Base-by-base conservation (phyloP, 2,113 vertebrate species). In the Natator depressus region DNA sequence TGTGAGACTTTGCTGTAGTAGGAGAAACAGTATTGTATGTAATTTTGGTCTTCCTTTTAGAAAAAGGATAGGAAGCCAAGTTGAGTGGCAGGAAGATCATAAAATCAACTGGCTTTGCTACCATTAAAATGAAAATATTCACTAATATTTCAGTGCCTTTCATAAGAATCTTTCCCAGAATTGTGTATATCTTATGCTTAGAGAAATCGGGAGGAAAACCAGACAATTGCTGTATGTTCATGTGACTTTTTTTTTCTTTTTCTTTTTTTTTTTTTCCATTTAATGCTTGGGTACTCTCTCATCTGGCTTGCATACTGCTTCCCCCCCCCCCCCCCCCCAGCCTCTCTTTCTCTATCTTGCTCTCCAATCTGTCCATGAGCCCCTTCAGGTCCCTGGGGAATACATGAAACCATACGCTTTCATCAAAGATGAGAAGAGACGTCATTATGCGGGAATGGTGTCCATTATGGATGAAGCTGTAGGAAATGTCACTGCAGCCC, bases 321-420 rank as follows among this genome's bases (percentile, higher is more conserved):
- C 42, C 42, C 42, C 42, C 42, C 42, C 42, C 42, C 42, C 42
- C 42, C 42, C 42, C 42, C 42, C 96, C 75, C 97, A 99, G 99
- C 99, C 99, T 42, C 97, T 99, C 22, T 99, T 99, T 97, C 99
- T 99, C 53, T 99, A 99, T 87, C 94, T 99, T 0, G 99, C 99
- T 10, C 97, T 99, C 88, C 99, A 99, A 97, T 98, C 99, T 2
- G 99, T 99, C 57, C 99, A 99, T 2, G 87, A 93, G 1, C 99
- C 99, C 19, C 97, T 99, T 0, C 98, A 99, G 96, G 99, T 99
- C 9, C 99, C 99, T 0, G 97, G 99, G 81, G 98, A 98, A 42
- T 99, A 99, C 83, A 0, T 97, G 80, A 94, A 98, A 57, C 99
- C 98, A 0, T 99, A 99, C 86, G 90, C 92, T 62, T 99, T 97